Evolutionary conservation across 2,888 invertebrate species (phyloP).

Genomic region (Drosophila aldrichi): DNA sequence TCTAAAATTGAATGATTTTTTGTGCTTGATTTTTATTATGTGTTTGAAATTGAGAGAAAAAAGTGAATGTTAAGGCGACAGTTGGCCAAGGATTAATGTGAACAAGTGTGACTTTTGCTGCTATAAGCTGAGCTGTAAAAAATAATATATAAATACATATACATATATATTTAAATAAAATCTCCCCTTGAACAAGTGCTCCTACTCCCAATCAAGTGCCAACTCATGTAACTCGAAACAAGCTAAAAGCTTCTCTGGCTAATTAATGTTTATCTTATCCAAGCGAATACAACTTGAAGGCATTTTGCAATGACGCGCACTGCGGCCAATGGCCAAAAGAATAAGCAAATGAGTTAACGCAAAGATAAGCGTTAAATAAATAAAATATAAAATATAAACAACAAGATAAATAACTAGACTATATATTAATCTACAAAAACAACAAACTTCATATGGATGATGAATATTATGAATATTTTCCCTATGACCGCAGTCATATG

Average conservation of each 20-base stretch:
- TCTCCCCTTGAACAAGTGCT: constrained; percentile 1
- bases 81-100: neutral
- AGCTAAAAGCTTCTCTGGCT: neutral
- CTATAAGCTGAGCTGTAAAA: neutral
- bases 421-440: neutral
- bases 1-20: constrained; percentile 44
- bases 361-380: constrained; percentile 20
- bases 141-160: neutral
- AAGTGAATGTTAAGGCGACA: neutral
- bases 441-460: constrained; percentile 77
- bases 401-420: neutral
- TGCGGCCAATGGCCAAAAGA: constrained; percentile 44
- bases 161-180: neutral
- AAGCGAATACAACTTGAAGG: constrained; percentile 16
- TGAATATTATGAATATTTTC: constrained; percentile 83
- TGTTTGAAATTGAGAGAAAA: neutral
- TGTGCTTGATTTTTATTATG: constrained; percentile 9
- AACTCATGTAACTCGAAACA: constrained; percentile 16
- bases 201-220: neutral
- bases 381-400: neutral
- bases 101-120: neutral
- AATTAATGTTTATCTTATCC: constrained; percentile 54
- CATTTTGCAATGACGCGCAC: constrained; percentile 40
- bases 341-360: constrained; percentile 61
- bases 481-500: constrained; percentile 83